Base-by-base conservation (phyloP, 1,140 invertebrate species). In the Eurosta solidaginis region DNA sequence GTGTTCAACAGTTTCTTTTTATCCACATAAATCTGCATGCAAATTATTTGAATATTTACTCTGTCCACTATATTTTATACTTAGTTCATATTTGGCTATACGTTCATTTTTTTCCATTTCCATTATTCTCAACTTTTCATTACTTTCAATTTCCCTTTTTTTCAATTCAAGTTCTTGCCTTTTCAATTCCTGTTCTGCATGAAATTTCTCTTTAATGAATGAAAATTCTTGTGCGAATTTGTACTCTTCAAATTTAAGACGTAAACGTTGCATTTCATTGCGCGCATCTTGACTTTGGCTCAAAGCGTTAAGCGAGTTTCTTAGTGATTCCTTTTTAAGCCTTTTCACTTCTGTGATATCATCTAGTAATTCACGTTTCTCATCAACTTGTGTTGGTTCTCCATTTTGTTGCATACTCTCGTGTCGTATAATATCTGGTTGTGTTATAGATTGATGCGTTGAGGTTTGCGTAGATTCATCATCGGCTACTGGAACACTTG, bases 91-190 rank as follows among this genome's bases (percentile, higher is more conserved):
- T 76, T 52, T 76, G 9, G 74, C 74, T 2, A 76, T 20, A n/a
- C 74, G 74, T 52, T 76, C 74, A 36, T 33, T 76, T 76, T 76
- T 76, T 45, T 76, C 74, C 27, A 76, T 76, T 50, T 76, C 74
- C 33, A 76, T 33, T 3, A 52, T 50, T 27, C 33, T 50, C n/a
- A 76, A 17, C 33, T 52, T 76, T 50, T 76, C 45, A 49, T 76
- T 50, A 47, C 45, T 50, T 52, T 76, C 74, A 2, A 76, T 76
- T 76, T 76, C 44, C 33, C 29, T 76, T 76, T 47, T 52, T 36
- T 10, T 76, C 36, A 76, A 50, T 36, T 76, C 74, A 20, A 76
- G 45, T 47, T 76, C 74, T 36, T 52, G 74, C 20, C 50, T 50
- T 76, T 76, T 76, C 4, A 76, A 20, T n/a, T 76, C 74, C 12